A percentile compares a stretch with the other conserved stretches of the same genome.
These are phyloP conservation scores for Lasioglossum baleicum DNA, from an alignment of 1,140 invertebrate genomes.

Conservation along the genomic window DNA sequence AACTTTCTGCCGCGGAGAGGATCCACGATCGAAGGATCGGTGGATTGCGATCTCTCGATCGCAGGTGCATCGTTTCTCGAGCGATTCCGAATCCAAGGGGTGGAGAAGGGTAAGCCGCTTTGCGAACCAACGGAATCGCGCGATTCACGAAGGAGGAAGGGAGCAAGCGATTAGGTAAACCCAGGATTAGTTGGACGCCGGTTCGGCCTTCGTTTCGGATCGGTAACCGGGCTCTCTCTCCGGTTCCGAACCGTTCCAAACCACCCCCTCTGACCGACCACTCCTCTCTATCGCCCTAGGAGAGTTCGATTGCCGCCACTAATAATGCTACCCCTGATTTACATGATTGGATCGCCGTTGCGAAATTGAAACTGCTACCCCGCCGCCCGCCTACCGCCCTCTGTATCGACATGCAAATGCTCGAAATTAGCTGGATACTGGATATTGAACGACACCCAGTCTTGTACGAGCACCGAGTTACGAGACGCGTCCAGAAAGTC, in stretches of 20 bases:
- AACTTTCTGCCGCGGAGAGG: not conserved
- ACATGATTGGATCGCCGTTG: constrained; percentile 80
- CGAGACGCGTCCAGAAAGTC: too few species aligned
- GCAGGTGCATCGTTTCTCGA: constrained; percentile 46
- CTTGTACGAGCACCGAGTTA: constrained; percentile 15
- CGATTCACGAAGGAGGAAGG: constrained; percentile 57
- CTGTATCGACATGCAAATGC: constrained; percentile 56
- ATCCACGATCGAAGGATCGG: constrained; percentile 15
- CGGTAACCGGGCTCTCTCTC: constrained; percentile 38
- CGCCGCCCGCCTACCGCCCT: constrained; percentile 2
- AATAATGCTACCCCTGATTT: constrained; percentile 79
- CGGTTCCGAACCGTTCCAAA: not conserved
- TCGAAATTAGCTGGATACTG: constrained; percentile 50
- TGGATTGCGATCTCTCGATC: constrained; percentile 27
- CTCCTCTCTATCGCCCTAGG: constrained; percentile 55
- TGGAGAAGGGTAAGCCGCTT: constrained; percentile 77
- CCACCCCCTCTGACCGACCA: constrained; percentile 3
- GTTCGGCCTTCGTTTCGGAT: constrained; percentile 65
- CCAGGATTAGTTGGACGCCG: constrained; percentile 77
- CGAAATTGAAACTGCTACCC: constrained; percentile 77
- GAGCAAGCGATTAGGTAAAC: constrained; percentile 79
- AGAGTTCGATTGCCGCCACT: constrained; percentile 75
- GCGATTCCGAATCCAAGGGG: constrained; percentile 13
- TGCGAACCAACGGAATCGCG: constrained; percentile 73
- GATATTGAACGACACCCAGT: constrained; percentile 3